These are phyloP conservation scores for Bradypus variegatus DNA, from an alignment of 2,797 vertebrate genomes.

Conservation along the genomic window DNA sequence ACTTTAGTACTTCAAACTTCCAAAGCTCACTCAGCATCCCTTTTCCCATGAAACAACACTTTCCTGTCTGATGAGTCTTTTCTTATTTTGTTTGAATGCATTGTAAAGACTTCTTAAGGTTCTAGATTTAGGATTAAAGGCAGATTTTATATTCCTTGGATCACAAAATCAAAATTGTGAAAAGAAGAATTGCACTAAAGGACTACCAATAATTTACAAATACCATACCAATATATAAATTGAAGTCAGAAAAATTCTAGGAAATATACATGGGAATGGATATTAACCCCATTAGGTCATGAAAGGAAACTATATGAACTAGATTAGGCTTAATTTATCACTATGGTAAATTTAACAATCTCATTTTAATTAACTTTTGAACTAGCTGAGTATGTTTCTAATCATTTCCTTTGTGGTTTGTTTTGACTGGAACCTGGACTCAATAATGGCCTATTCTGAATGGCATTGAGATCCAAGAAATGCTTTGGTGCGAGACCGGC, in stretches of 20 bases:
- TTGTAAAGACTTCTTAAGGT: background rate
- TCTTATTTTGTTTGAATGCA: background rate
- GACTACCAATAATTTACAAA: too few relatives aligned
- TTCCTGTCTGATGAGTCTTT: background rate
- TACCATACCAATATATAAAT: too few relatives aligned
- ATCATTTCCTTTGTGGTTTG: background rate
- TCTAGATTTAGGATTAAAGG: background rate
- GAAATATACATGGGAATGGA: background rate
- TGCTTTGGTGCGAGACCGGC: background rate
- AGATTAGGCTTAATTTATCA: background rate
- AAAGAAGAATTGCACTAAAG: background rate
- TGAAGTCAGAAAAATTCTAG: background rate
- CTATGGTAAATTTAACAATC: background rate
- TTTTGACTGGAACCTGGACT: background rate
- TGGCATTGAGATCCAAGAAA: background rate
- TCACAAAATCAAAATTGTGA: background rate
- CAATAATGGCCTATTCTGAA: background rate
- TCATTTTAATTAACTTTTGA: background rate
- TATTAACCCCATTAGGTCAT: background rate
- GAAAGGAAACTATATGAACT: background rate
- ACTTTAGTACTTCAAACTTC: background rate
- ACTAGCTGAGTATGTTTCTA: background rate
- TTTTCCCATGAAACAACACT: background rate
- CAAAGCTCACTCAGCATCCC: background rate
- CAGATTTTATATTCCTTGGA: background rate